Base-by-base conservation (phyloP, 2,888 invertebrate species). In the Scotopteryx bipunctaria region DNA sequence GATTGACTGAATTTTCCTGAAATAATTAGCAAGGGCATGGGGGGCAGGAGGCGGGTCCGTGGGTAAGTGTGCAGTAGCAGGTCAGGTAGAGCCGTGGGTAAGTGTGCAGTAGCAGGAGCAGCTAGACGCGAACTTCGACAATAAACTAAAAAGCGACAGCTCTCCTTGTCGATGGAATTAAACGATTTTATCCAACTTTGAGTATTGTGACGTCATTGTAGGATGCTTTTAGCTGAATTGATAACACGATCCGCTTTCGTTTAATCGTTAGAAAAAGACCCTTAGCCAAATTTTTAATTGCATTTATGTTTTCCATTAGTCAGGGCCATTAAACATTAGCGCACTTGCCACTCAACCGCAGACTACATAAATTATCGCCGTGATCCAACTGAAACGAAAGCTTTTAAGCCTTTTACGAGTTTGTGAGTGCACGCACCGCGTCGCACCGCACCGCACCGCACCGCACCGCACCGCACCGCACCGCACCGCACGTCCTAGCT, bases 331-430 rank as follows among this genome's bases (percentile, higher is more conserved):
- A 31, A 31, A 31, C 29, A 17, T 13, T 19, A 31, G 31, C 19
- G 14, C 13, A 17, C 16, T 8, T 25, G 25, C 43, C 35, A 25
- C 43, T 33, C 43, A 16, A 27, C 43, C 35, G n/a, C 33, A 25
- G 43, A 25, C 5, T 25, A 15, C 6, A 25, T 33, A 21, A 33
- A 32, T 33, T 32, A 43, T 13, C 25, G 35, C 33, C 16, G 16
- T 23, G 25, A 43, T 35, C 21, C 21, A 31, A 42, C 42, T 42
- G 19, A 32, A 42, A 32, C 42, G 9, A 42, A 42, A 32, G 32
- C 42, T 42, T 42, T 23, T 42, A 42, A 32, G 42, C 32, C 42
- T 42, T 43, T 43, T 35, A 43, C 43, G 43, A 43, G 33, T 43
- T 35, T 25, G 35, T 16, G 42, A 32, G 32, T 19, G 41, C 41